Evolutionary conservation across 2,113 vertebrate genomes (phyloP).

Genomic region (Petrocephalus microphthalmus): DNA sequence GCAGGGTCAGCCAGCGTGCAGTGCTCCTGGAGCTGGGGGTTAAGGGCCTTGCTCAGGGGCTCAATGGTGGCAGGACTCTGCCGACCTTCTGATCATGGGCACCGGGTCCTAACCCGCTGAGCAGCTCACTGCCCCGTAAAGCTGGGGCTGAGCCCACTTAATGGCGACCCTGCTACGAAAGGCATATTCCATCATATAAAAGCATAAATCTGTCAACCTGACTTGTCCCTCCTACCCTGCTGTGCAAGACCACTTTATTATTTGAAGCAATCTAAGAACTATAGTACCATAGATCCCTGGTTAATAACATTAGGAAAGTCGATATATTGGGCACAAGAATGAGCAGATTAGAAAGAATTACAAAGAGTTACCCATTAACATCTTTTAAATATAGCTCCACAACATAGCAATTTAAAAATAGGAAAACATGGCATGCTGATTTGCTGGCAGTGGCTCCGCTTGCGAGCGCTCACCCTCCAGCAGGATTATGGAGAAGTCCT

Average conservation of each 20-base stretch:
- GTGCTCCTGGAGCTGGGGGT: neutral
- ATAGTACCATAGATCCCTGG: neutral
- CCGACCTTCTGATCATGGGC: neutral
- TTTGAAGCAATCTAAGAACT: neutral
- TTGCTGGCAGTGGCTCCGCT: neutral
- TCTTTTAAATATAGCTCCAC: neutral
- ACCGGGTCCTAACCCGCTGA: neutral
- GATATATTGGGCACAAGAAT: neutral
- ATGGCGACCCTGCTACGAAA: neutral
- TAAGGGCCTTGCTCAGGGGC: neutral
- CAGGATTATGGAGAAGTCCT: slow-evolving; percentile 90
- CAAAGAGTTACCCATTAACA: neutral
- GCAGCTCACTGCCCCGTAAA: neutral
- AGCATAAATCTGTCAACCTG: neutral
- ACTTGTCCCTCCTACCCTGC: neutral
- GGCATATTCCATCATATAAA: neutral
- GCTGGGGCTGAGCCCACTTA: neutral
- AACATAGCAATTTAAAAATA: neutral
- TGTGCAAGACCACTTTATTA: neutral
- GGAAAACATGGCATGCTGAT: neutral
- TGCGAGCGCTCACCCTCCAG: slow-evolving; percentile 75
- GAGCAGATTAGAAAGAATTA: neutral
- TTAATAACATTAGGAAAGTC: neutral
- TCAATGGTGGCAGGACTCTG: neutral
- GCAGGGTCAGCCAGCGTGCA: neutral